These are phyloP conservation scores for Rhineura floridana DNA, from an alignment of 2,113 vertebrate species.

Conservation along the genomic window DNA sequence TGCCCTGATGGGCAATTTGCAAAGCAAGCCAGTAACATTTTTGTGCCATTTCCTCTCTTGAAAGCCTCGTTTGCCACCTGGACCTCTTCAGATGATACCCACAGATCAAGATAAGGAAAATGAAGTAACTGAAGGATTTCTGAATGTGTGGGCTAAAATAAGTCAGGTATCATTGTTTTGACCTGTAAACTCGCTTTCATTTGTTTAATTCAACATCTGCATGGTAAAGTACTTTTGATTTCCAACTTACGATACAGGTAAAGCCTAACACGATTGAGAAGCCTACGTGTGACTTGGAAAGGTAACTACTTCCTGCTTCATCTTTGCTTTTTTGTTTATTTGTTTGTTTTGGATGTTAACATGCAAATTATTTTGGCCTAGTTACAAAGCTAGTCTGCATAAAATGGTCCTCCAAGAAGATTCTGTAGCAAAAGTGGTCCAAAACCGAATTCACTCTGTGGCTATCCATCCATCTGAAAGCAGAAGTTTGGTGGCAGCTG, in stretches of 20 bases:
- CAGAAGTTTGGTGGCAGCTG: conserved; percentile 83
- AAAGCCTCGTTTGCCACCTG: conserved; percentile 67
- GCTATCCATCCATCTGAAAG: conserved; percentile 85
- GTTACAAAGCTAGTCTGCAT: conserved; percentile 78
- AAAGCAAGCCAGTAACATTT: not conserved
- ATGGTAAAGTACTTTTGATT: not conserved
- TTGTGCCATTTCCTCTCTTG: conserved; percentile 14
- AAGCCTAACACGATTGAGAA: not conserved
- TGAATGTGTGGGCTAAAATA: conserved; percentile 69
- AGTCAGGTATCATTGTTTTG: conserved; percentile 68
- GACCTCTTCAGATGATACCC: conserved; percentile 77
- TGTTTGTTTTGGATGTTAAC: not conserved
- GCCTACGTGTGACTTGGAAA: conserved; percentile 45
- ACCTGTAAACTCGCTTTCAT: too few species aligned
- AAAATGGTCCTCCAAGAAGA: conserved; percentile 76
- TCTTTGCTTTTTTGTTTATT: not conserved
- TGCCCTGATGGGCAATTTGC: not conserved
- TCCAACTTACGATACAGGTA: conserved; percentile 51
- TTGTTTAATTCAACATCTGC: too few species aligned
- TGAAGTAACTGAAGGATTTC: conserved; percentile 50
- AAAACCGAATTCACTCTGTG: conserved; percentile 74
- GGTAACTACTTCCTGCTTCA: conserved; percentile 54
- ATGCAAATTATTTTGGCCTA: conserved; percentile 47
- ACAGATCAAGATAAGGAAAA: conserved; percentile 34
- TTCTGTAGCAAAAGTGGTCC: conserved; percentile 81